phyloP scores from a whole-genome alignment of 1,140 invertebrate genomes.

The Pantala flavescens region DNA sequence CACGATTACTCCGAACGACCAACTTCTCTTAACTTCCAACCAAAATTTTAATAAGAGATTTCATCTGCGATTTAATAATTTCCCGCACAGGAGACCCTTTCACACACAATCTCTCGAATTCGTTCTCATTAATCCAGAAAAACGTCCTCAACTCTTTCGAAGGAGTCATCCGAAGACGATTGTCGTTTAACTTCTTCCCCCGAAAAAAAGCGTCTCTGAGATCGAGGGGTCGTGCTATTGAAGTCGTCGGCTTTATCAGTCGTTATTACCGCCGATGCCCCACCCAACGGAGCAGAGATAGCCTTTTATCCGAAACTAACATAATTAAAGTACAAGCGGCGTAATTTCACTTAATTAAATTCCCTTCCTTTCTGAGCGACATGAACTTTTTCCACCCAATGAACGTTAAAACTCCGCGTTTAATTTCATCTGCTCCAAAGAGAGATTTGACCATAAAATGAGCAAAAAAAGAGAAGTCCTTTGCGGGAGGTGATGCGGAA shows the following conservation, averaged over 20 bases:
- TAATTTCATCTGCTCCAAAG: slow-evolving; percentile 40
- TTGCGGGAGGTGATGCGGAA: background rate
- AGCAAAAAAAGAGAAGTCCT: slow-evolving; percentile 20
- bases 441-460: slow-evolving; percentile 38
- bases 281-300: slow-evolving; percentile 21
- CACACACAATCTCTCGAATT: background rate
- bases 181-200: background rate
- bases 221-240: background rate
- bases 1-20: too few relatives aligned
- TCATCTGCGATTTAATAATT: too few relatives aligned
- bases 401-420: slow-evolving; percentile 40
- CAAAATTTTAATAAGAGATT: too few relatives aligned
- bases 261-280: background rate
- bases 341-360: slow-evolving; percentile 46
- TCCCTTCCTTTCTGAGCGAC: slow-evolving; percentile 37
- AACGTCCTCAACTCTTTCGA: too few relatives aligned
- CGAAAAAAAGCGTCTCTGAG: slow-evolving; percentile 21
- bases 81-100: background rate
- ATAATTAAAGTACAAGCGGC: slow-evolving; percentile 44
- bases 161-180: too few relatives aligned
- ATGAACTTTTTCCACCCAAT: slow-evolving; percentile 38
- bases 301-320: slow-evolving; percentile 36
- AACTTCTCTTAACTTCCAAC: too few relatives aligned
- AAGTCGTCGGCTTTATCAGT: slow-evolving; percentile 21
- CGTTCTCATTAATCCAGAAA: too few relatives aligned